Percentiles rank a stretch among this genome's conserved stretches.
phyloP scores from a whole-genome alignment of 2,797 vertebrate genomes.

The Urophycis tenuis region DNA sequence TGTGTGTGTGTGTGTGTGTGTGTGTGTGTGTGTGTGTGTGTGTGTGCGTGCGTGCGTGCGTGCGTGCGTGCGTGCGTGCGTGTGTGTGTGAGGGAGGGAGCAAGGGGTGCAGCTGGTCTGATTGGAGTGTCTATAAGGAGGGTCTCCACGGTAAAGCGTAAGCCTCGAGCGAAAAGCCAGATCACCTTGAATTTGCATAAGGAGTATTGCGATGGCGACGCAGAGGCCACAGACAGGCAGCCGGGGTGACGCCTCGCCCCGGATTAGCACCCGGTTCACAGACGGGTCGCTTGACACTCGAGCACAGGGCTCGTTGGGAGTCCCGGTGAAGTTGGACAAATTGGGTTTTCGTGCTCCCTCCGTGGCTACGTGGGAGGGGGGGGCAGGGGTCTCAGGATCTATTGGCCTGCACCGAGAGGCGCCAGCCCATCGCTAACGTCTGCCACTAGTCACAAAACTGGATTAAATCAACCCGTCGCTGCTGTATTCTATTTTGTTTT shows the following conservation, averaged over 20 bases:
- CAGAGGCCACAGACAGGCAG: slow-evolving; percentile 59
- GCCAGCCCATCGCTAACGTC: slow-evolving; percentile 38
- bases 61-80: background rate
- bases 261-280: slow-evolving; percentile 72
- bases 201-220: slow-evolving; percentile 66
- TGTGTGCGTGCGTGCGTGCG: background rate
- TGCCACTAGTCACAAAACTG: too few relatives aligned
- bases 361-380: slow-evolving; percentile 44
- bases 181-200: slow-evolving; percentile 79
- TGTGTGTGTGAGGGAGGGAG: background rate
- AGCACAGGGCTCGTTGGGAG: slow-evolving; percentile 62
- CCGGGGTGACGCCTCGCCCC: slow-evolving; percentile 62
- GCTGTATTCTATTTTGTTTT: too few relatives aligned
- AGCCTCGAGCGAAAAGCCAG: slow-evolving; percentile 65
- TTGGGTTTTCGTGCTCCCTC: slow-evolving; percentile 61
- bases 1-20: background rate
- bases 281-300: slow-evolving; percentile 73
- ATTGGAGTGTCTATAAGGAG: slow-evolving; percentile 45
- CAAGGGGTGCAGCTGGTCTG: slow-evolving; percentile 13
- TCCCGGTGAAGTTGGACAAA: slow-evolving; percentile 70
- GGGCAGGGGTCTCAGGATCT: slow-evolving; percentile 56
- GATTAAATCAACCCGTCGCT: too few relatives aligned
- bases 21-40: background rate
- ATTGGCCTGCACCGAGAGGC: slow-evolving; percentile 67
- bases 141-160: slow-evolving; percentile 61